A percentile compares a stretch with the other conserved stretches of the same genome.
Evolutionary conservation across 2,113 vertebrate species (phyloP).

Genomic region (Microtus ochrogaster): DNA sequence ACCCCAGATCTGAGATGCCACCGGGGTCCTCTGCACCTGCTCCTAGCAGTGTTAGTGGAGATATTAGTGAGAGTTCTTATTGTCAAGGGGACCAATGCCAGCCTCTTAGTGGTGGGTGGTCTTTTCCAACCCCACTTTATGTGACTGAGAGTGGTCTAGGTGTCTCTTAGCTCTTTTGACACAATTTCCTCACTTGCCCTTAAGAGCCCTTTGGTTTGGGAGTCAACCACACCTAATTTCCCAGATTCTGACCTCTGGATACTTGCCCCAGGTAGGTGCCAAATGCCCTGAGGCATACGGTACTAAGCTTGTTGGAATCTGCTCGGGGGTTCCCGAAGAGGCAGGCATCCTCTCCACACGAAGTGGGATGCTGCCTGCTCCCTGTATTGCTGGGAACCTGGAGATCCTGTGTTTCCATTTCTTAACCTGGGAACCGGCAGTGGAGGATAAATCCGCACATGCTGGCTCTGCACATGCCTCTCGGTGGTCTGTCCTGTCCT

Average conservation of each 20-base stretch:
- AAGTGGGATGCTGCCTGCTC: not conserved
- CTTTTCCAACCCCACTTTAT: not conserved
- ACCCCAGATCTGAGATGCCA: not conserved
- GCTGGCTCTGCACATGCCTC: not conserved
- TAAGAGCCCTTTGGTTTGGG: not conserved
- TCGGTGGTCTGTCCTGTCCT: not conserved
- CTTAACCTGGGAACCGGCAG: not conserved
- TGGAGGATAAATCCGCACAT: not conserved
- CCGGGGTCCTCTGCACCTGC: not conserved
- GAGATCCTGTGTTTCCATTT: no score
- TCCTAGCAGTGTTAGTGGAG: not conserved
- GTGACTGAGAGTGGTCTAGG: not conserved
- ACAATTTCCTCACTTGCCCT: not conserved
- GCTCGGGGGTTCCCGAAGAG: not conserved
- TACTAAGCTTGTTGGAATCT: not conserved
- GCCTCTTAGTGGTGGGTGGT: not conserved
- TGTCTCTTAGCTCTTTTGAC: not conserved
- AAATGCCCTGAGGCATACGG: not conserved
- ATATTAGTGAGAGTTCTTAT: no score
- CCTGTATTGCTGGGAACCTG: not conserved
- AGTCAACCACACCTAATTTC: not conserved
- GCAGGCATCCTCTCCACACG: not conserved
- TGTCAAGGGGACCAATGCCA: accelerated
- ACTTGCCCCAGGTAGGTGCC: not conserved
- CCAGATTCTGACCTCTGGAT: not conserved